Percentiles rank a stretch among this genome's conserved stretches.
Conservation (phyloP, 2,113 vertebrate genomes). For the Tychaedon coryphoeus region DNA sequence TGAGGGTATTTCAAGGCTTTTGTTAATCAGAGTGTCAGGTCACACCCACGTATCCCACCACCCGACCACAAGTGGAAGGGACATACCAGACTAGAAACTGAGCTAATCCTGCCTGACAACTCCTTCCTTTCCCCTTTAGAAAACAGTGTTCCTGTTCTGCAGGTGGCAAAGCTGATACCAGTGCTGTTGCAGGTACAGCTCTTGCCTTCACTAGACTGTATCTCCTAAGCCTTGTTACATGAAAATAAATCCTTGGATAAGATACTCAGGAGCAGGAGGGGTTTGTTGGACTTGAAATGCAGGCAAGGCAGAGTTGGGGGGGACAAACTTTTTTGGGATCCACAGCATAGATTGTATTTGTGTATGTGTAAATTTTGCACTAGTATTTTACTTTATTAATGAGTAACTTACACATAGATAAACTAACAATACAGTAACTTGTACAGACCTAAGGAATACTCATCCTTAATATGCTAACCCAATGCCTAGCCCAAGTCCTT, state of each 20-base stretch:
- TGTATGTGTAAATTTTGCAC: background rate
- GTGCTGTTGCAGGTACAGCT: accelerated
- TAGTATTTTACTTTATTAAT: background rate
- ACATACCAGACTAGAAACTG: background rate
- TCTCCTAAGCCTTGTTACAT: background rate
- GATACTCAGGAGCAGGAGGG: background rate
- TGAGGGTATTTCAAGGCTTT: background rate
- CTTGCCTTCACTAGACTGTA: background rate
- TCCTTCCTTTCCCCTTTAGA: background rate
- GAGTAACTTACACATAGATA: background rate
- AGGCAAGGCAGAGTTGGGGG: background rate
- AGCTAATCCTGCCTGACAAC: background rate
- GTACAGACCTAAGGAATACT: background rate
- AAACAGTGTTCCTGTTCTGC: background rate
- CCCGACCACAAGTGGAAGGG: background rate
- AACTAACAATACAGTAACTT: background rate
- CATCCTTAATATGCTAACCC: background rate
- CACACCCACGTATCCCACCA: background rate
- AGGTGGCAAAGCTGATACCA: background rate
- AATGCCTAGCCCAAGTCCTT: background rate
- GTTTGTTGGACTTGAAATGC: background rate
- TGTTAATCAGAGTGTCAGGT: background rate
- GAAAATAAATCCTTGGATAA: background rate
- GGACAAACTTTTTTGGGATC: background rate
- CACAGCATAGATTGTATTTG: background rate